These are phyloP conservation scores for Drosophila aff. DNA, from an alignment of 1,140 invertebrate species.

Conservation along the genomic window DNA sequence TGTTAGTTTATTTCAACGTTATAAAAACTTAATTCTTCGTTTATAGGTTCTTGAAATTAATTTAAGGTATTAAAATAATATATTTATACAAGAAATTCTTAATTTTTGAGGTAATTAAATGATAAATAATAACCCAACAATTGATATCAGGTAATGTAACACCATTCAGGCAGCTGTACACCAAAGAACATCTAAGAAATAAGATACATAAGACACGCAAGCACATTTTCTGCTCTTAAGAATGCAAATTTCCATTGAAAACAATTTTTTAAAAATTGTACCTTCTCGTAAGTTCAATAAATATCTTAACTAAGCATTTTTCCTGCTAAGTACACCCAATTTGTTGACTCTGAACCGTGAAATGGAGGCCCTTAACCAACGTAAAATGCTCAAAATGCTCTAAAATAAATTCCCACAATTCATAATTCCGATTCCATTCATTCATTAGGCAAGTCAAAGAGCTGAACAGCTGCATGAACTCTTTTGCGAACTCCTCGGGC, in stretches of 20 bases:
- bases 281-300: neutral
- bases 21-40: neutral
- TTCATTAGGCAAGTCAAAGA: conserved; percentile 49
- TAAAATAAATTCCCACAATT: conserved; percentile 14
- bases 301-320: neutral
- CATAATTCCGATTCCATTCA: conserved; percentile 21
- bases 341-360: neutral
- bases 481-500: conserved; percentile 10
- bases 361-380: neutral
- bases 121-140: neutral
- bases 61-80: neutral
- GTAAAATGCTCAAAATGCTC: conserved; percentile 19
- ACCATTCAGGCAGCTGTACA: too few species aligned
- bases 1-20: neutral
- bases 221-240: neutral
- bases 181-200: neutral
- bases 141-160: neutral
- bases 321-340: neutral
- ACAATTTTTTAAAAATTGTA: neutral
- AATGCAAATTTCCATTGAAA: neutral
- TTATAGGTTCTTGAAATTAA: neutral
- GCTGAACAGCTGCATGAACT: conserved; percentile 45
- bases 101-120: neutral
- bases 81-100: neutral
- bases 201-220: too few species aligned